These are phyloP conservation scores for Musca domestica DNA, from an alignment of 1,140 invertebrate genomes.

Conservation along the genomic window DNA sequence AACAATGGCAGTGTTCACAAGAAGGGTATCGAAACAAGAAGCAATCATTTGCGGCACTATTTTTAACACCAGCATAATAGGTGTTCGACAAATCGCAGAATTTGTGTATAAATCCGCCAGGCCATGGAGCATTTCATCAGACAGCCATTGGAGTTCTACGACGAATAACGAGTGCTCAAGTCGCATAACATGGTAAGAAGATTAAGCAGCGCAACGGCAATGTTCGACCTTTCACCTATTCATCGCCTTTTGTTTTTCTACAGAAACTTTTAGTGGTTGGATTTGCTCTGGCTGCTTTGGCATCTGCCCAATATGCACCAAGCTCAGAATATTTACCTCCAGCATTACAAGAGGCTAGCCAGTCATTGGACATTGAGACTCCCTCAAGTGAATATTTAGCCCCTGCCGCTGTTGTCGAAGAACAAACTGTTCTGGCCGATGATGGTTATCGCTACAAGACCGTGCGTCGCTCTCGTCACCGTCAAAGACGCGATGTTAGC, in stretches of 20 bases:
- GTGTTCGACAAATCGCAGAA: not conserved
- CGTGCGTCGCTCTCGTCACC: constrained; percentile 30
- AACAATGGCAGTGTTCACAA: constrained; percentile 5
- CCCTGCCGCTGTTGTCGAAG: constrained; percentile 22
- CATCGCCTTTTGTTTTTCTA: constrained; percentile 24
- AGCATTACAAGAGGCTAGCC: constrained; percentile 26
- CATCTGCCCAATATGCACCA: constrained; percentile 43
- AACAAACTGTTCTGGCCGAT: constrained; percentile 26
- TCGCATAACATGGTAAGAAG: not conserved
- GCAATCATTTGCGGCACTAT: too few relatives aligned
- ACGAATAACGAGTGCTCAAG: not conserved
- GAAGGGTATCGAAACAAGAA: not conserved
- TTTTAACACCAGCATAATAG: too few relatives aligned
- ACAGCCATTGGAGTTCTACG: constrained; percentile 5
- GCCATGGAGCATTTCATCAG: not conserved
- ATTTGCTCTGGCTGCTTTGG: constrained; percentile 48
- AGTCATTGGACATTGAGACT: constrained; percentile 17
- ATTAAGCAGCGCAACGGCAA: too few relatives aligned
- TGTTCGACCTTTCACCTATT: not conserved
- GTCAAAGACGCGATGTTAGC: constrained; percentile 37
- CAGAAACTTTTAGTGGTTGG: constrained; percentile 50
- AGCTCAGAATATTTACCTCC: constrained; percentile 40
- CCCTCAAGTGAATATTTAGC: constrained; percentile 32
- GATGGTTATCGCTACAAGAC: constrained; percentile 39
- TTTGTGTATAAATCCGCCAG: constrained; percentile 13